These are phyloP conservation scores for Pristionchus maxplancki DNA, from an alignment of 2,888 invertebrate species.

Conservation along the genomic window DNA sequence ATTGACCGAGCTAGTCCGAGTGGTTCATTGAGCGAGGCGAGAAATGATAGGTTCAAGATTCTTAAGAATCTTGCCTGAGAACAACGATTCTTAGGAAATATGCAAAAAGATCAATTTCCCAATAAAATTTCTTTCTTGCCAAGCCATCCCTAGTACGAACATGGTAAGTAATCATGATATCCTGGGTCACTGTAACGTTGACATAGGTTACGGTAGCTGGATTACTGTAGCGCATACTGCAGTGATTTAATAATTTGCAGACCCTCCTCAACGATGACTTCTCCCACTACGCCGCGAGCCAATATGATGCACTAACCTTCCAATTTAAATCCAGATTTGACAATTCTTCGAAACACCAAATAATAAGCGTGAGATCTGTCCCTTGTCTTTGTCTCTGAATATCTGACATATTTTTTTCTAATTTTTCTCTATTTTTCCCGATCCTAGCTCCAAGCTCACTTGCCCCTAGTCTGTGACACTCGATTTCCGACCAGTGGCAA, in stretches of 20 bases:
- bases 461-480: neutral
- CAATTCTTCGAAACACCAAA: neutral
- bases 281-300: neutral
- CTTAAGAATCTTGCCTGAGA: no score
- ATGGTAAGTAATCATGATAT: no score
- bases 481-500: neutral
- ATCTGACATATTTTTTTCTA: no score
- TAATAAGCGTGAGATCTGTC: constrained; percentile 44
- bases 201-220: neutral
- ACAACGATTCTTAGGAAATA: no score
- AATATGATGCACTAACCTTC: constrained; percentile 1
- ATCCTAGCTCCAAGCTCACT: constrained; percentile 36
- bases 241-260: neutral
- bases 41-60: no score
- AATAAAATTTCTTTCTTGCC: no score
- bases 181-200: no score
- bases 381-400: neutral
- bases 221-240: neutral
- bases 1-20: no score
- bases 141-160: no score
- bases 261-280: constrained; percentile 7
- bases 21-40: no score
- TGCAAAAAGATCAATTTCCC: no score
- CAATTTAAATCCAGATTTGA: neutral
- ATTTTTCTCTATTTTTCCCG: neutral